Evolutionary conservation across 1,140 invertebrate species (phyloP).

Genomic region (Drosophila virilis): DNA sequence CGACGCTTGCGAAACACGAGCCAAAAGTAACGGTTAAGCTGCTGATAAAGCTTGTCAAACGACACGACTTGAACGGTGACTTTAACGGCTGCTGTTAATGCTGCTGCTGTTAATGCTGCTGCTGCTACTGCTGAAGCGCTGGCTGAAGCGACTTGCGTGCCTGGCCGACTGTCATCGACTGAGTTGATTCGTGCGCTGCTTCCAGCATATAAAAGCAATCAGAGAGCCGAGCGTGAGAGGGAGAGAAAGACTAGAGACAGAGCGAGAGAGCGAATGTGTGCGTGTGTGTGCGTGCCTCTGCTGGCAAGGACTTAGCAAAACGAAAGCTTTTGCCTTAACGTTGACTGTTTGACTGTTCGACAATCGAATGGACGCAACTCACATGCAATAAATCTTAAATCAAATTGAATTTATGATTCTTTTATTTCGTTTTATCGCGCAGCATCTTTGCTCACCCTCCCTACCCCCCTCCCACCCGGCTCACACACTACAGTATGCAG

Average conservation of each 20-base stretch:
- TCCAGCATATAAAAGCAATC: slow-evolving; percentile 53
- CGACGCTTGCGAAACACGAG: slow-evolving; percentile 16
- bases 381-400: slow-evolving; percentile 72
- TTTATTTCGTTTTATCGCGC: slow-evolving; percentile 43
- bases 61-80: slow-evolving; percentile 38
- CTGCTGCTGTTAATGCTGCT: slow-evolving; percentile 18
- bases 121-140: slow-evolving; percentile 28
- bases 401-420: slow-evolving; percentile 80
- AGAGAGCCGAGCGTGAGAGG: slow-evolving; percentile 15
- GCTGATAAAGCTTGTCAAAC: slow-evolving; percentile 45
- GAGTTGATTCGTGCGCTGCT: slow-evolving; percentile 44
- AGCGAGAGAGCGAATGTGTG: slow-evolving; percentile 6
- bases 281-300: not conserved
- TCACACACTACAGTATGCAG: not conserved
- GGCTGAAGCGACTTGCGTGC: slow-evolving; percentile 71
- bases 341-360: slow-evolving; percentile 30
- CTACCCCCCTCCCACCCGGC: too few species aligned
- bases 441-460: not conserved
- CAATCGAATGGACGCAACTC: slow-evolving; percentile 21
- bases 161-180: slow-evolving; percentile 84
- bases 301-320: slow-evolving; percentile 41
- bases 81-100: slow-evolving; percentile 33
- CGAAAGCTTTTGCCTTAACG: slow-evolving; percentile 60
- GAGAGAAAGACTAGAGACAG: slow-evolving; percentile 23
- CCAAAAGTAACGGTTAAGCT: slow-evolving; percentile 35